phyloP scores from a whole-genome alignment of 2,888 invertebrate species.

The Erynnis tages region DNA sequence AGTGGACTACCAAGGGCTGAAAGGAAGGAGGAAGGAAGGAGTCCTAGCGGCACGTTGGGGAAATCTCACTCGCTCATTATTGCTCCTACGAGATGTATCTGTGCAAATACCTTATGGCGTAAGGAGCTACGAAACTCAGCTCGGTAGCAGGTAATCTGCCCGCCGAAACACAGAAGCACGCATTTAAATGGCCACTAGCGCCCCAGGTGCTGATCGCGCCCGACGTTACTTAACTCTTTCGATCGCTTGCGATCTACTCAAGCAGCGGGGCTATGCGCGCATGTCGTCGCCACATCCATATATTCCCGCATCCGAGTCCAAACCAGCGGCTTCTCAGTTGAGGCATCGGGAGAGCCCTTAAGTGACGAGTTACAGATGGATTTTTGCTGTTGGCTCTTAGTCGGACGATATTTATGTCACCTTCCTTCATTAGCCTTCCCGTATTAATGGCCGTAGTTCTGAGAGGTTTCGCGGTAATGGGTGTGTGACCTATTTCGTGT shows the following conservation, averaged over 20 bases:
- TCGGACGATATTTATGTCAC: constrained; percentile 64
- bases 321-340: constrained; percentile 32
- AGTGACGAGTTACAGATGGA: constrained; percentile 77
- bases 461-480: constrained; percentile 18
- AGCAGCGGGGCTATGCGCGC: too few relatives aligned
- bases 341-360: constrained; percentile 69
- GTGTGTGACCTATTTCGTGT: constrained; percentile 1
- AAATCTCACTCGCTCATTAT: constrained; percentile 74
- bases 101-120: constrained; percentile 49
- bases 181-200: too few relatives aligned
- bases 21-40: too few relatives aligned
- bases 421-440: constrained; percentile 48
- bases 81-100: constrained; percentile 67
- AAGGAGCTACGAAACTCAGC: constrained; percentile 34
- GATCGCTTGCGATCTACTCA: too few relatives aligned
- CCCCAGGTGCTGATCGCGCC: too few relatives aligned
- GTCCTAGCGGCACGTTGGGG: constrained; percentile 74
- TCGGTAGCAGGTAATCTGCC: constrained; percentile 3
- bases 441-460: constrained; percentile 23
- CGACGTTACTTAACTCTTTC: too few relatives aligned
- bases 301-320: neutral
- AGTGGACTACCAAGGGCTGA: too few relatives aligned
- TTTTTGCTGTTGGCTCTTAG: constrained; percentile 76
- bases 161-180: too few relatives aligned
- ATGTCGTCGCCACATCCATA: too few relatives aligned